Percentiles rank a stretch among this genome's conserved stretches.
Conservation (phyloP, 1,140 invertebrate species). For the Sarcophaga bullata region DNA sequence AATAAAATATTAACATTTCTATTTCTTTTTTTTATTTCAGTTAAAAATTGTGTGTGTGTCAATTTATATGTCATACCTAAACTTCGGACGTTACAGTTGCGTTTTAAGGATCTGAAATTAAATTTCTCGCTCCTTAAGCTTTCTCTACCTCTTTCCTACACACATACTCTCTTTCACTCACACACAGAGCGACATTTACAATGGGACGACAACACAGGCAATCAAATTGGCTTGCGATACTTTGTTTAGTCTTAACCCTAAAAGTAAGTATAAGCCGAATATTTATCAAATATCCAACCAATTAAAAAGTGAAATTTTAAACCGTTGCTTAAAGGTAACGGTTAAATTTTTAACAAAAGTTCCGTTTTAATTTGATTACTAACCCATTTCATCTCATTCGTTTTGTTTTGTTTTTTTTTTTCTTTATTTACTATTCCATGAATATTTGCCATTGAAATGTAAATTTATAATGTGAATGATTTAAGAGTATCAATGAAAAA, state of each 20-base stretch:
- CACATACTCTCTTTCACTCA: too few relatives aligned
- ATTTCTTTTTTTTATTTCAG: constrained; percentile 3
- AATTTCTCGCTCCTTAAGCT: neutral
- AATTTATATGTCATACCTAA: neutral
- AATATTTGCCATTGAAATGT: constrained; percentile 4
- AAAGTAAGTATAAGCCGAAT: constrained; percentile 12
- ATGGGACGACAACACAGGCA: constrained; percentile 34
- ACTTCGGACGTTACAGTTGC: constrained; percentile 28
- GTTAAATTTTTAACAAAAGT: constrained; percentile 3
- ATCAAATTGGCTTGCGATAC: constrained; percentile 33
- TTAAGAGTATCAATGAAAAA: neutral
- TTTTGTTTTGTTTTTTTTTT: neutral
- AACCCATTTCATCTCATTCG: neutral
- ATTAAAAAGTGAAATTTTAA: constrained; percentile 35
- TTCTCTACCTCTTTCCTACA: too few relatives aligned
- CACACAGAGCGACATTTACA: neutral
- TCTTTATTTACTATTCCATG: too few relatives aligned
- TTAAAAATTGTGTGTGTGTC: constrained; percentile 19
- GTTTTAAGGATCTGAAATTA: constrained; percentile 27
- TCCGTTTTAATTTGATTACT: neutral
- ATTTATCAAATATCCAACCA: constrained; percentile 5
- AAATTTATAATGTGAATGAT: neutral
- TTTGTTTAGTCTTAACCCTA: constrained; percentile 37
- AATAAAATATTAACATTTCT: neutral
- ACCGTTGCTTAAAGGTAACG: neutral